These are phyloP conservation scores for Nanorana parkeri DNA, from an alignment of 2,113 vertebrate genomes.

Conservation along the genomic window DNA sequence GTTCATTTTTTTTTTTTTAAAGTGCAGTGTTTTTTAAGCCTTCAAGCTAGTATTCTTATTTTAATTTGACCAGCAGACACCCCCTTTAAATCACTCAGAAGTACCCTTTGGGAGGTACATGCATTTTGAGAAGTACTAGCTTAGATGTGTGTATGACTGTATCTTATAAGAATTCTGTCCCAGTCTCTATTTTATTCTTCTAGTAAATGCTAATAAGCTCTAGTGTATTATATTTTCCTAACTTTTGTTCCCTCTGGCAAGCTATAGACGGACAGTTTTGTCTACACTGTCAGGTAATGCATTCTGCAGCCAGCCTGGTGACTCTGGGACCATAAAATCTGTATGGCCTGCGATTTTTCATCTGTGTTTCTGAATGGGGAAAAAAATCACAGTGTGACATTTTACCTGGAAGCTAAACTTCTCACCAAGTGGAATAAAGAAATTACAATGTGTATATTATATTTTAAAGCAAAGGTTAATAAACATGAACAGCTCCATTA, in stretches of 20 bases:
- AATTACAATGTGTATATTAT: constrained; percentile 22
- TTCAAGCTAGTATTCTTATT: no score
- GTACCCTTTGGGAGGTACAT: no score
- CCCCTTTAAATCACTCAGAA: no score
- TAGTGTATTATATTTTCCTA: constrained; percentile 34
- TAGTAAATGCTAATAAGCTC: constrained; percentile 27
- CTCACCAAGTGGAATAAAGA: constrained; percentile 31
- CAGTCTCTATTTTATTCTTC: neutral
- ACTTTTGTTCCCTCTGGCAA: constrained; percentile 40
- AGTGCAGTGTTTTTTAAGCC: no score
- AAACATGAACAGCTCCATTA: constrained; percentile 18
- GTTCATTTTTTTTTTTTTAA: no score
- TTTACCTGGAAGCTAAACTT: constrained; percentile 53
- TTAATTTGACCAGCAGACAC: no score
- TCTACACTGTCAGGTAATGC: constrained; percentile 48
- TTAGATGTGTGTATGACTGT: constrained; percentile 15
- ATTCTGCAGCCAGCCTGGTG: constrained; percentile 31
- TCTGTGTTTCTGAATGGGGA: constrained; percentile 31
- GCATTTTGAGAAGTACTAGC: neutral
- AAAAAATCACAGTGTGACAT: constrained; percentile 7
- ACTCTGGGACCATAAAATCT: constrained; percentile 46
- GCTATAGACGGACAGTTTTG: constrained; percentile 16
- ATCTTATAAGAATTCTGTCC: constrained; percentile 31
- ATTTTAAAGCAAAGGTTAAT: constrained; percentile 44
- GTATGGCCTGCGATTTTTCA: constrained; percentile 11